These are phyloP conservation scores for Galerucella calmariensis DNA, from an alignment of 2,888 invertebrate species.

Conservation along the genomic window DNA sequence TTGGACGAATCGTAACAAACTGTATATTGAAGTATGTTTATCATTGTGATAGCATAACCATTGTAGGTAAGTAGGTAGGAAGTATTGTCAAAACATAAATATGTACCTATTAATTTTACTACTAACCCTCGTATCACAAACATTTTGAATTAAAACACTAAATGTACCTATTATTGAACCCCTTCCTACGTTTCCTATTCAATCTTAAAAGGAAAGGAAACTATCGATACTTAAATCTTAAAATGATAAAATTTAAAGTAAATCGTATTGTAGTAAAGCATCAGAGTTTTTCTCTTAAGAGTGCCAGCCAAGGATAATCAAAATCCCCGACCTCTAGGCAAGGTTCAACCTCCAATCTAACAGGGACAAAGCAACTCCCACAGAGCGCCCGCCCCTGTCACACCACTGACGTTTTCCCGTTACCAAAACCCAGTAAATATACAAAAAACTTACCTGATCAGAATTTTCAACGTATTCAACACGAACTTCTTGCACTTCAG, in stretches of 20 bases:
- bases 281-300: too few relatives aligned
- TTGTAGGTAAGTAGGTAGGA: background rate
- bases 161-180: conserved; percentile 3
- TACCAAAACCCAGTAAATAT: conserved; percentile 33
- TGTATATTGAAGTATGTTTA: background rate
- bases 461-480: conserved; percentile 58
- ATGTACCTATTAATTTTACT: too few relatives aligned
- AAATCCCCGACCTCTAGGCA: conserved; percentile 47
- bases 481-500: conserved; percentile 54
- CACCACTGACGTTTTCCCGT: conserved; percentile 29
- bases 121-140: background rate
- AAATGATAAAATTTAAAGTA: too few relatives aligned
- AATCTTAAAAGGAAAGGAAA: too few relatives aligned
- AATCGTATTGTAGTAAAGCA: too few relatives aligned
- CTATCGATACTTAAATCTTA: too few relatives aligned
- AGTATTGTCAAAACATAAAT: background rate
- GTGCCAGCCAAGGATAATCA: conserved; percentile 38
- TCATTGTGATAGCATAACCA: background rate
- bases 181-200: too few relatives aligned
- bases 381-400: conserved; percentile 54
- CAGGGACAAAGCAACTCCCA: conserved; percentile 56
- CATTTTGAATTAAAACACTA: conserved; percentile 14
- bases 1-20: background rate
- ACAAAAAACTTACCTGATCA: conserved; percentile 54
- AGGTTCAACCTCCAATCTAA: conserved; percentile 59